phyloP scores from a whole-genome alignment of 2,113 vertebrate genomes.

The Pterocles gutturalis region DNA sequence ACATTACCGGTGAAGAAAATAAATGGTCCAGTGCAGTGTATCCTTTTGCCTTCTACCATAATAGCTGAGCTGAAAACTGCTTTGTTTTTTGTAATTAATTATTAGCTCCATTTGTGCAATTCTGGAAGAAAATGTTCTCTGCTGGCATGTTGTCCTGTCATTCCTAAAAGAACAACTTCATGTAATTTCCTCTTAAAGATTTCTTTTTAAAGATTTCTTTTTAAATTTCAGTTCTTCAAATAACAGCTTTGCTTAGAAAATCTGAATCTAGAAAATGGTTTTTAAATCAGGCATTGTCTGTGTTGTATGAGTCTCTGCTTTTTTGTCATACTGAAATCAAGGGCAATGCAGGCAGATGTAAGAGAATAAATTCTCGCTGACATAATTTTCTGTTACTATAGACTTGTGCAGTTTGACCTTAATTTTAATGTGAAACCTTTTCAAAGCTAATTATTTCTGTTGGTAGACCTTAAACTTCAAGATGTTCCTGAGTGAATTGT shows the following conservation, averaged over 20 bases:
- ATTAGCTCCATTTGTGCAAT: not conserved
- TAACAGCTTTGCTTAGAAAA: not conserved
- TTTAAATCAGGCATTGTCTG: not conserved
- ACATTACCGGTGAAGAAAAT: not conserved
- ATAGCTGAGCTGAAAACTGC: not conserved
- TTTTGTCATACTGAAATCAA: not conserved
- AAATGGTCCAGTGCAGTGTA: fast-evolving
- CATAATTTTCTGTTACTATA: not conserved
- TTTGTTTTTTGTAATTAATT: not conserved
- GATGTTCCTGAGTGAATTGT: not conserved
- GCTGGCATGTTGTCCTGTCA: not conserved
- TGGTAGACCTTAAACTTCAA: not conserved
- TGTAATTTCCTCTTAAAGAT: not conserved
- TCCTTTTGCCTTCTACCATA: not conserved
- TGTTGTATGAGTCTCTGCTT: not conserved
- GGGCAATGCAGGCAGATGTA: not conserved
- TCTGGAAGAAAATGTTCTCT: not conserved
- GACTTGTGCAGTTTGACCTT: not conserved
- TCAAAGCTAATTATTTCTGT: not conserved
- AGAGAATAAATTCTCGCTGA: not conserved
- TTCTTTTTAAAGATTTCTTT: not conserved
- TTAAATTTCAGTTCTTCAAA: not conserved
- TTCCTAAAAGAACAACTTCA: not conserved
- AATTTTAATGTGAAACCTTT: not conserved
- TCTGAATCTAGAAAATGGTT: not conserved